Evolutionary conservation across 2,888 invertebrate species (phyloP), one percentile per base, ranked within the genome.

Genomic region (Polyommatus icarus): DNA sequence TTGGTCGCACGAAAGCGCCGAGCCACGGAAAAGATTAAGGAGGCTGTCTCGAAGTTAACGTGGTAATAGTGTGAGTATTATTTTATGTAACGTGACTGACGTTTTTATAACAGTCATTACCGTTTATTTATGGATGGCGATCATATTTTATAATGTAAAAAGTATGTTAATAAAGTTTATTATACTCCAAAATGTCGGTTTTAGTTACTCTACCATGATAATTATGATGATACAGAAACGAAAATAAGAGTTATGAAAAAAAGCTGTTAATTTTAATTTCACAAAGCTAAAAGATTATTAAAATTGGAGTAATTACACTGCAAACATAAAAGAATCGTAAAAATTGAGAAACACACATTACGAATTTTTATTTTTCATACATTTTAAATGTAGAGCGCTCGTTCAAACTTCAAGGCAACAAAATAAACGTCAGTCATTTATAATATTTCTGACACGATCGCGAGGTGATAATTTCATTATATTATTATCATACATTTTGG

Each of bases 1-100:
- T 95, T 95, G 94, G 94, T 92, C 90, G 88, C 89, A 88, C 87
- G 89, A 87, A 90, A 88, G 84, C 85, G 89, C 86, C 89, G 87
- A 87, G 86, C 86, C 87, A 85, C 83, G 84, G 87, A 86, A 85
- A 87, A 88, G 87, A 85, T 85, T 82, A 83, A 85, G 86, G 87
- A 87, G 86, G 82, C 83, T 78, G 78, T 76, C 71, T 81, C 76
- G 67, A 61, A 24, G 46, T 54, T 75, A 75, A 75, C 75, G 50
- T 29, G 75, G 50, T 77, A 77, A 73, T 77, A 73, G 73, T 77
- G 36, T 12, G 7, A 72, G 46, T 46, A 50, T 72, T 73, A 67
- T 61, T 73, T 72, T 73, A 75, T 61, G 61, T 50, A 46, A 72
- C 20, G 81, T 80, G 78, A 81, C 82, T 81, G 82, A 83, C 80